These are phyloP conservation scores for Orthonyx spaldingii DNA, from an alignment of 2,113 vertebrate genomes.

Conservation along the genomic window DNA sequence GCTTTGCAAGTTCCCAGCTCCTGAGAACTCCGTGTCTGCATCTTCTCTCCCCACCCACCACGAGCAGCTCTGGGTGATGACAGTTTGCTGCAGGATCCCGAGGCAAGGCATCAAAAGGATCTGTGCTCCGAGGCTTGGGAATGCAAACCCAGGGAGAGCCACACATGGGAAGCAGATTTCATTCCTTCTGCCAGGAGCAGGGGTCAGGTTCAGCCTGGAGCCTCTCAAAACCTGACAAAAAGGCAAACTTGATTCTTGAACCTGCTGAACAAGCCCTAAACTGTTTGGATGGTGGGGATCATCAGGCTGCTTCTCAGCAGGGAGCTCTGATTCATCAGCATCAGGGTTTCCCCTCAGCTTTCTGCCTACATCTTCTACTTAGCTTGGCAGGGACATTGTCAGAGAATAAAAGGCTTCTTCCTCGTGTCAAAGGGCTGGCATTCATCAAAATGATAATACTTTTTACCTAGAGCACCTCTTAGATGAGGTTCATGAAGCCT, in stretches of 20 bases:
- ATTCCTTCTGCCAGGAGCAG: neutral
- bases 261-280: neutral
- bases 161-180: neutral
- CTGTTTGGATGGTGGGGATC: slow-evolving; percentile 30
- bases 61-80: neutral
- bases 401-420: slow-evolving; percentile 47
- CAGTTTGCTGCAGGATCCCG: neutral
- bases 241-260: neutral
- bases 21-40: neutral
- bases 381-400: slow-evolving; percentile 48
- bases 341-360: slow-evolving; percentile 39
- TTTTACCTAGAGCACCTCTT: slow-evolving; percentile 42
- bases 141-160: neutral
- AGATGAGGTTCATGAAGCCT: slow-evolving; percentile 28
- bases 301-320: slow-evolving; percentile 33
- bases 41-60: neutral
- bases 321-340: slow-evolving; percentile 54
- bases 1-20: neutral
- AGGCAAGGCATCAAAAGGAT: neutral
- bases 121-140: too few relatives aligned
- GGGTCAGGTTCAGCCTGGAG: neutral
- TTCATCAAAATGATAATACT: slow-evolving; percentile 48
- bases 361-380: slow-evolving; percentile 25
- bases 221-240: neutral
- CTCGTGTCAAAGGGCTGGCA: slow-evolving; percentile 37